Evolutionary conservation across 2,888 invertebrate species (phyloP), one percentile per base, ranked within the genome.

Genomic region (Smittia sp.): DNA sequence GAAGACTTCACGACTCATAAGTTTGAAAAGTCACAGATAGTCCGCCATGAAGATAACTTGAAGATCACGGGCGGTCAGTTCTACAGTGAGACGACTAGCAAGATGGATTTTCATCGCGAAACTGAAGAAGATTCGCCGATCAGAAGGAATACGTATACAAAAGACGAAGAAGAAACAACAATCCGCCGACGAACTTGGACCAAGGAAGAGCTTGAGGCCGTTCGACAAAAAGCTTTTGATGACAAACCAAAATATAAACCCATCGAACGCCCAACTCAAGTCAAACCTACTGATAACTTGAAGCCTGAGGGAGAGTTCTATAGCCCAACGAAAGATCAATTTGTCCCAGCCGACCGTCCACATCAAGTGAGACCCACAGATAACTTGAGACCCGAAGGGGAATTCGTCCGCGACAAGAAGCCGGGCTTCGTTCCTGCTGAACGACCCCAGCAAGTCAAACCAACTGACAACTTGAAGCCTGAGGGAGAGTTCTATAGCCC

Each of bases 201-300:
- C 0, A 89, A 90, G 78, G 89, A 90, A 80, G 89, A 90, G 77
- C 86, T 87, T 20, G 89, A 90, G 76, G 90, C 89, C 78, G 88
- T 89, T 76, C 88, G 88, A 77, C 85, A 87, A 0, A 87, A 86
- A 1, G 84, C 86, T 76, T 82, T 85, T 72, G 84, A 85, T 27
- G 63, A 63, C 1, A 63, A 63, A 63, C 82, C 84, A 1, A 78
- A 83, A 76, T 85, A 85, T 82, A 77, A 78, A 69, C 85, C 83
- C n/a, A 85, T 83, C 39, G 86, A 86, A 76, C 79, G 85, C 73
- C 84, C 82, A 22, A 80, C 81, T 24, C 82, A 81, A 2, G 85
- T 82, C 76, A 85, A 84, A 76, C 86, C 85, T 78, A 85, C 85
- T 74, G 90, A 90, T 77, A 90, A 90, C 80, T 83, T 91, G 75